Evolutionary conservation across 2,888 invertebrate genomes (phyloP).

Genomic region (Panorpa germanica): DNA sequence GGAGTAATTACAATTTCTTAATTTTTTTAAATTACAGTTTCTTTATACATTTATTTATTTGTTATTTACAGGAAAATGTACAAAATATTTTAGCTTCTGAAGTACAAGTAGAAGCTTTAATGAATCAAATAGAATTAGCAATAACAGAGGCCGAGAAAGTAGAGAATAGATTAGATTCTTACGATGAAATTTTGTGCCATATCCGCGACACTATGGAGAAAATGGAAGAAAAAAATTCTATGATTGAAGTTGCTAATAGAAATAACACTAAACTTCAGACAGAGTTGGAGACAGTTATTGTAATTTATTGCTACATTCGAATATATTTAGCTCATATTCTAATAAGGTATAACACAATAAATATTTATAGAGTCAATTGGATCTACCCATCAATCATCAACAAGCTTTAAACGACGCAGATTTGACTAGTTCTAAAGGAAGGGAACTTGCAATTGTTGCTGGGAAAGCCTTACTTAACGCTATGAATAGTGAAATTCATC

Average conservation of each 20-base stretch:
- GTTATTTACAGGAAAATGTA: conserved; percentile 52
- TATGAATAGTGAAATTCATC: conserved; percentile 47
- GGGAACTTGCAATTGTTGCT: conserved; percentile 43
- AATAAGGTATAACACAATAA: too few species aligned
- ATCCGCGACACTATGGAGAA: conserved; percentile 78
- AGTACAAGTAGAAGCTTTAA: conserved; percentile 52
- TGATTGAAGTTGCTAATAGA: conserved; percentile 68
- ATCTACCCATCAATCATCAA: conserved; percentile 46
- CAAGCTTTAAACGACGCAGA: conserved; percentile 52
- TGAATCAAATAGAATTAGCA: conserved; percentile 62
- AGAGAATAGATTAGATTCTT: conserved; percentile 52
- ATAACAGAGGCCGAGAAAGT: conserved; percentile 54
- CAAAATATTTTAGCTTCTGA: conserved; percentile 85
- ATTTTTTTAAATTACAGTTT: conserved; percentile 6
- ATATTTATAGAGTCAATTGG: conserved; percentile 37
- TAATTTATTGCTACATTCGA: conserved; percentile 24
- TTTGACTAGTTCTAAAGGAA: conserved; percentile 39
- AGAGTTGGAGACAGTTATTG: conserved; percentile 61
- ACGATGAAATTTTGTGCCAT: conserved; percentile 66
- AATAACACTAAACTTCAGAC: conserved; percentile 65
- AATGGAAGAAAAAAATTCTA: conserved; percentile 77
- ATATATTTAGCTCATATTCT: conserved; percentile 5
- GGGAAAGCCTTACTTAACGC: conserved; percentile 56
- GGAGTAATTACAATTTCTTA: conserved; percentile 31
- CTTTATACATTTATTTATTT: conserved; percentile 13